Evolutionary conservation across 1,140 invertebrate genomes (phyloP), one percentile per base, ranked within the genome.

Genomic region (Brachionus asplanchnoidis): DNA sequence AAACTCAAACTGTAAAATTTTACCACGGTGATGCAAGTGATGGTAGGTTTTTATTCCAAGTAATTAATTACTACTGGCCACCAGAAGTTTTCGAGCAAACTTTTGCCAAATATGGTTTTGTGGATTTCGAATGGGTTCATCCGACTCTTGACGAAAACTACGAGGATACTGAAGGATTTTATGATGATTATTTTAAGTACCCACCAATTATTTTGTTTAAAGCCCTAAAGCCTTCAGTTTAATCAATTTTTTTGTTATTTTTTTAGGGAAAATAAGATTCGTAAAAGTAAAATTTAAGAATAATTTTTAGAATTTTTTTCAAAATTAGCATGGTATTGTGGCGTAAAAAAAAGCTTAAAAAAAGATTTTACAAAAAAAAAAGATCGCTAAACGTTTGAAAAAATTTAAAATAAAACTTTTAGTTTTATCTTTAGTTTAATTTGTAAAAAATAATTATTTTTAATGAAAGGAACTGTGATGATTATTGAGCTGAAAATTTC

Each of bases 161-260:
- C 17, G 68, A 44, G 4, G 68, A 73, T 42, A 20, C 8, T 9
- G 68, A 73, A 8, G 68, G 68, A 42, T 73, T 40, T 73, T 73
- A 42, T 73, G 36, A 73, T 40, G 68, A 73, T 73, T 73, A 42
- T 17, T 40, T 73, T 17, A 73, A 73, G 17, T 73, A 73, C 44
- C 68, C 32, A 14, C 68, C 68, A 17, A 20, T 73, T 73, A 73
- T 73, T n/a, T 20, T 42, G 32, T 73, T 73, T 40, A 73, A 73
- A 73, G 68, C 68, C 42, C n/a, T 42, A 1, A 73, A 73, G n/a
- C 68, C 68, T 73, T 73, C 17, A 42, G 32, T 32, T 14, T 68
- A 68, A 60, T 60, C 20, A 36, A 32, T 68, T 68, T 68, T 36
- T 68, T 68, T 2, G 2, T 46, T 46, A 2, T 3, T 12, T 46